These are phyloP conservation scores for Zaprionus capensis DNA, from an alignment of 1,140 invertebrate genomes.

Conservation along the genomic window DNA sequence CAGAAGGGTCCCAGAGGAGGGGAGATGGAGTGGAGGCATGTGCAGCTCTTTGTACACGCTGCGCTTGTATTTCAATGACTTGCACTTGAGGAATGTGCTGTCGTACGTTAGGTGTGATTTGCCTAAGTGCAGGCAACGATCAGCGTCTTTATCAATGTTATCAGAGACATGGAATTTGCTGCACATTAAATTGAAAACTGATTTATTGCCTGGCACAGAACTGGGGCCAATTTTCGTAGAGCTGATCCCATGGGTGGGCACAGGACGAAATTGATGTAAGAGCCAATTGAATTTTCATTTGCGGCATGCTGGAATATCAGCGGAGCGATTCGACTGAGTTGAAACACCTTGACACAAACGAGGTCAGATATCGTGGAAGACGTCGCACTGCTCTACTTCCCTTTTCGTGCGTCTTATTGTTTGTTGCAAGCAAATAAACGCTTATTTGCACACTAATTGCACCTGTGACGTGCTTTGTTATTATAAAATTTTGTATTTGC, in stretches of 20 bases:
- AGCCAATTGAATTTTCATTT: constrained; percentile 74
- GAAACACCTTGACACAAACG: constrained; percentile 51
- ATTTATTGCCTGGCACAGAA: constrained; percentile 30
- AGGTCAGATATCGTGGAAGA: constrained; percentile 51
- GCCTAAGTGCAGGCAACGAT: constrained; percentile 44
- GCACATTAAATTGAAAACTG: constrained; percentile 32
- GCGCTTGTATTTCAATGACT: constrained; percentile 31
- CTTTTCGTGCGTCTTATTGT: constrained; percentile 37
- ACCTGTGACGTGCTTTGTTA: constrained; percentile 82
- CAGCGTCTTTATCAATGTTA: constrained; percentile 40
- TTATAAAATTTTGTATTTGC: constrained; percentile 82
- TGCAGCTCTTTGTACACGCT: constrained; percentile 16
- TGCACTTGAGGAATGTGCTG: constrained; percentile 20
- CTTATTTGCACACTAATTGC: constrained; percentile 83
- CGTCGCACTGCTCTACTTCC: background rate
- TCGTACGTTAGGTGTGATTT: constrained; percentile 43
- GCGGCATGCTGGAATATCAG: background rate
- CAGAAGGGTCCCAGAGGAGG: background rate
- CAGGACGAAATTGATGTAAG: constrained; percentile 26
- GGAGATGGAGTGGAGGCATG: background rate
- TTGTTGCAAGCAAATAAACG: constrained; percentile 72
- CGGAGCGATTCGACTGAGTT: constrained; percentile 30
- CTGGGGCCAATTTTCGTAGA: constrained; percentile 49
- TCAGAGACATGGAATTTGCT: constrained; percentile 11
- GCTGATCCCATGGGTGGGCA: constrained; percentile 38